Base-by-base conservation (phyloP, 2,888 invertebrate genomes). In the Graphium colonna region DNA sequence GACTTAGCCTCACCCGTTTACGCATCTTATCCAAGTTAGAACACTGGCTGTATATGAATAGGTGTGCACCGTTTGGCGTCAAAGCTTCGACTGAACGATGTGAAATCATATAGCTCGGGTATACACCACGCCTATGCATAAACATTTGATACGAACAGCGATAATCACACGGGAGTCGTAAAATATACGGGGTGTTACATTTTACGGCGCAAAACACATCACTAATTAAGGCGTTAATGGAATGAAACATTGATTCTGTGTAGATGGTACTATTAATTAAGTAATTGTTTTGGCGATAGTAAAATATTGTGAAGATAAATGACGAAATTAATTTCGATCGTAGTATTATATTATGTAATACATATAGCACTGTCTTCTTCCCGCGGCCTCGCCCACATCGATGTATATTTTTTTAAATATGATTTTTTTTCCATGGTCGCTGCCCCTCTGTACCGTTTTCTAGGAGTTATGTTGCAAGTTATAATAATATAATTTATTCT, bases 121-220 rank as follows among this genome's bases (percentile, higher is more conserved):
- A 33, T 40, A 36, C 46, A 13, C 45, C 46, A 47, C 42, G 47
- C 47, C 52, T 65, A 72, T 66, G 67, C 71, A 73, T 75, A 76
- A 74, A 74, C 68, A 68, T 73, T 73, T 74, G 73, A 75, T 75
- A 75, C 70, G 75, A 71, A 72, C 65, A 68, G 67, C 71, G 73
- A 68, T 73, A 77, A 79, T 80, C 75, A 79, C 75, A 76, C 72
- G 78, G 75, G 65, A 65, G 64, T 75, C 80, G 69, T 80, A 78
- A 82, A 81, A 75, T 70, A 71, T 78, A 86, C 77, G 79, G 82
- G 58, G 57, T 77, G 84, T 64, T 79, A 62, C 67, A 64, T 65
- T 79, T 74, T 67, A 59, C 42, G 41, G 3, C 47, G 7, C 21
- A 9, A 15, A 42, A 26, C 36, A n/a, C 40, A 44, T 38, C 16